These are phyloP conservation scores for Anoplius nigerrimus DNA, from an alignment of 2,888 invertebrate species.

Conservation along the genomic window DNA sequence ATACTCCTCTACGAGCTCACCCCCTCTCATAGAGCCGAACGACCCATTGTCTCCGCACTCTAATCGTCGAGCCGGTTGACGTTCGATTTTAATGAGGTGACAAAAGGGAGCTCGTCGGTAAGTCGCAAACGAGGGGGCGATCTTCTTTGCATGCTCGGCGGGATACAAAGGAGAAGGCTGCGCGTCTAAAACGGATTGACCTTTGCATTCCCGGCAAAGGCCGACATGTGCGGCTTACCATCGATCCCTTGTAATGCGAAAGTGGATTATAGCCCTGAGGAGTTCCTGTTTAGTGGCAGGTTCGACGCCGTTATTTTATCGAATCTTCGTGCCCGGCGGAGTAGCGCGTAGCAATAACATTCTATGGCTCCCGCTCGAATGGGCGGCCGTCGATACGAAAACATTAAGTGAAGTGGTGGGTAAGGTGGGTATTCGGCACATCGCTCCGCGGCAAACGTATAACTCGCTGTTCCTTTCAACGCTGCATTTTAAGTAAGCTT, in stretches of 20 bases:
- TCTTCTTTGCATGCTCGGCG: slow-evolving; percentile 8
- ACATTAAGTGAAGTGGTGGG: slow-evolving; percentile 7
- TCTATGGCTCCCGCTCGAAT: background rate
- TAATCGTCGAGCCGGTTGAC: slow-evolving; percentile 30
- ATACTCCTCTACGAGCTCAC: background rate
- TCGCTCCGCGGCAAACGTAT: background rate
- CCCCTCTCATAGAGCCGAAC: too few species aligned
- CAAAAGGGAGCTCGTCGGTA: slow-evolving; percentile 36
- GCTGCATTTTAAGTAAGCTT: background rate
- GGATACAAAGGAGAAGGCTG: background rate
- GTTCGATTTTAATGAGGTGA: slow-evolving; percentile 61
- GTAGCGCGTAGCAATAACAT: slow-evolving; percentile 6
- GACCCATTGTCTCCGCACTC: too few species aligned
- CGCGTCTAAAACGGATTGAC: background rate
- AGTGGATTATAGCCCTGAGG: slow-evolving; percentile 11
- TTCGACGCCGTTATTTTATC: slow-evolving; percentile 8
- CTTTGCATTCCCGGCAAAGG: slow-evolving; percentile 2
- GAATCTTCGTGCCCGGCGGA: background rate
- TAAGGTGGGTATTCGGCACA: background rate
- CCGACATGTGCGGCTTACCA: slow-evolving; percentile 1
- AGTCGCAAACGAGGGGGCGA: slow-evolving; percentile 24
- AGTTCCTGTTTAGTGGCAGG: background rate
- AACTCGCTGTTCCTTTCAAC: background rate
- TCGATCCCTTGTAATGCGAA: slow-evolving; percentile 13
- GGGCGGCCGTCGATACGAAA: slow-evolving; percentile 4